These are phyloP conservation scores for Aegotheles bennettii DNA, from an alignment of 2,113 vertebrate species.

Conservation along the genomic window DNA sequence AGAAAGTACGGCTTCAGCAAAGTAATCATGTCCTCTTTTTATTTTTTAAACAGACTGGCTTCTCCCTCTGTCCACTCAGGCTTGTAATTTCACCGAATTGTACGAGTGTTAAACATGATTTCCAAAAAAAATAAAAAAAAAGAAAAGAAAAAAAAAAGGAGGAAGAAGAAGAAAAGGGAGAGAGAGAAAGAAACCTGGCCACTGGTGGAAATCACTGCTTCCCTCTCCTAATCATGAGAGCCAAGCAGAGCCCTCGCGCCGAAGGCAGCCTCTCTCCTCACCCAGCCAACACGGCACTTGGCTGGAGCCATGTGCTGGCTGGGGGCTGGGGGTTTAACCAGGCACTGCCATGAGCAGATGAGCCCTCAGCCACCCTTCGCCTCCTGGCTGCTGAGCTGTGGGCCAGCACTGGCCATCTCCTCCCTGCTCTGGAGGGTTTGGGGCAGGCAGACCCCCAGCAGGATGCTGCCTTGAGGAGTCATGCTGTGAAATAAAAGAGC, in stretches of 20 bases:
- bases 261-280: slow-evolving; percentile 6
- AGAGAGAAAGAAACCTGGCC: slow-evolving; percentile 16
- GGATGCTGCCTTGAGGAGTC: rapidly evolving
- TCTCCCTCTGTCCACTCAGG: slow-evolving; percentile 65
- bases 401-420: neutral
- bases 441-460: rapidly evolving
- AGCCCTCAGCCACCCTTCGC: neutral
- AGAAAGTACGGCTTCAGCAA: slow-evolving; percentile 72
- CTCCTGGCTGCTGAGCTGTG: neutral
- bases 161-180: neutral
- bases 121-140: neutral
- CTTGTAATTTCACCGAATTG: slow-evolving; percentile 82
- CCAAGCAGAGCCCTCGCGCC: neutral
- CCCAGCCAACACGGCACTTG: neutral
- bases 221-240: neutral
- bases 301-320: slow-evolving; percentile 3
- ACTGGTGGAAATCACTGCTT: neutral
- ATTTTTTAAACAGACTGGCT: slow-evolving; percentile 66
- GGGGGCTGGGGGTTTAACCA: slow-evolving; percentile 28
- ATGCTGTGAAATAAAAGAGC: neutral
- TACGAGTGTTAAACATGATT: slow-evolving; percentile 72
- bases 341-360: slow-evolving; percentile 39
- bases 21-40: slow-evolving; percentile 78
- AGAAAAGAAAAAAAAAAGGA: neutral
- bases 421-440: neutral